Percentiles rank a stretch among this genome's conserved stretches.
These are phyloP conservation scores for Phataginus tricuspis DNA, from an alignment of 2,797 vertebrate genomes.

Conservation along the genomic window DNA sequence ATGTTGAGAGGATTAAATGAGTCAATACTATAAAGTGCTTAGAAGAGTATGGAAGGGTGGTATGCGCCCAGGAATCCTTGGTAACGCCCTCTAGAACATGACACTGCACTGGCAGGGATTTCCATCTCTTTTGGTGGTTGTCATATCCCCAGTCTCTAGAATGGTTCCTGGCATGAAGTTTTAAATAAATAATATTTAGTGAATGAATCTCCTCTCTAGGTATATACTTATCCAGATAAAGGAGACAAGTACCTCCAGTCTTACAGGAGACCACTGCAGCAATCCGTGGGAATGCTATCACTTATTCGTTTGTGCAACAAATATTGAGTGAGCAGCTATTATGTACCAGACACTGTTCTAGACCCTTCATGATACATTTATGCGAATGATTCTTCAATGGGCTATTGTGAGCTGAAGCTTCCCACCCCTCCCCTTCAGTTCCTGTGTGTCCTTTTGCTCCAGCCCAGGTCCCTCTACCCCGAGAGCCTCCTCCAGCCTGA, in stretches of 20 bases:
- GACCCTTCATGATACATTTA: neutral
- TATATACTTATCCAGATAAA: neutral
- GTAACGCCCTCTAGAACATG: neutral
- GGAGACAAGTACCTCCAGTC: neutral
- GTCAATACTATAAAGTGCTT: neutral
- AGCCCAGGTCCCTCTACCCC: neutral
- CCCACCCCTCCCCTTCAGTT: neutral
- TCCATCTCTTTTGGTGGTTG: neutral
- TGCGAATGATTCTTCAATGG: neutral
- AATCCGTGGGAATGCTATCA: neutral
- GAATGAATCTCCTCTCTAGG: neutral
- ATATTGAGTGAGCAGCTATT: neutral
- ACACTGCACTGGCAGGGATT: neutral
- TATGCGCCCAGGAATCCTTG: neutral
- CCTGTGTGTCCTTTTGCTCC: neutral
- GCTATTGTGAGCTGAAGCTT: neutral
- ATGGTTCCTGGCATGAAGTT: neutral
- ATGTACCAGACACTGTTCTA: neutral
- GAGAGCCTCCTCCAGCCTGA: neutral
- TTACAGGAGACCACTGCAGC: neutral
- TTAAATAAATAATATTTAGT: neutral
- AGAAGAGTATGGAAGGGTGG: neutral
- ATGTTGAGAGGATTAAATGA: neutral
- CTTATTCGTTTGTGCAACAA: neutral
- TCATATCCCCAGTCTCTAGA: neutral